Base-by-base conservation (phyloP, 2,113 vertebrate genomes). In the Thunnus thynnus region DNA sequence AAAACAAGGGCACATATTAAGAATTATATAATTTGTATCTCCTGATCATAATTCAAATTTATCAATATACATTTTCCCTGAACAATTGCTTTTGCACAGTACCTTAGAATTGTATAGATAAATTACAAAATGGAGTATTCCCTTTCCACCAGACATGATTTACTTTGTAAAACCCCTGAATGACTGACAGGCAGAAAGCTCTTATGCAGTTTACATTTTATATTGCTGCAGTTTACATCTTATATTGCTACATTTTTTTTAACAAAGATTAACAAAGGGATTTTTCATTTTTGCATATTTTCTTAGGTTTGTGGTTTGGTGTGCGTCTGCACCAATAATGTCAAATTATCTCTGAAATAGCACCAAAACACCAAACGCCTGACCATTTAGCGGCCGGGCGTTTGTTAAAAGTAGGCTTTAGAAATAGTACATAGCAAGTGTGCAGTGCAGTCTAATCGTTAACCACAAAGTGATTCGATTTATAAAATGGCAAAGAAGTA, bases 31-130 rank as follows among this genome's bases (percentile, higher is more conserved):
- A 89, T 90, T 91, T 90, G 83, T 82, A 82, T 93, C 85, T 93
- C 91, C 84, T 93, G 84, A 88, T 92, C 87, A 92, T 84, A 79
- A 88, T 83, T 92, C 76, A 88, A 88, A 91, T 89, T 86, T 88
- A 73, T 86, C 68, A 83, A 89, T 90, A 72, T 88, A 92, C 91
- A 89, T 70, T 88, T 91, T 94, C 94, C 93, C 93, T 95, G 93
- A 95, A 95, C 92, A 90, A 92, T 90, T 89, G 83, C 57, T 86
- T 93, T 93, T 94, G 93, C 94, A 95, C 94, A 94, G 94, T 94
- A 95, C 95, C 94, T 91, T 86, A 91, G 48, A 94, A 88, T 93
- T 91, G 91, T 86, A 88, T 87, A 86, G 89, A 92, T 90, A 94
- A 93, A 94, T 92, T 91, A 93, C 89, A 90, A 87, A 91, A 89